Evolutionary conservation across 2,888 invertebrate genomes (phyloP).

Genomic region (Pollenia angustigena): DNA sequence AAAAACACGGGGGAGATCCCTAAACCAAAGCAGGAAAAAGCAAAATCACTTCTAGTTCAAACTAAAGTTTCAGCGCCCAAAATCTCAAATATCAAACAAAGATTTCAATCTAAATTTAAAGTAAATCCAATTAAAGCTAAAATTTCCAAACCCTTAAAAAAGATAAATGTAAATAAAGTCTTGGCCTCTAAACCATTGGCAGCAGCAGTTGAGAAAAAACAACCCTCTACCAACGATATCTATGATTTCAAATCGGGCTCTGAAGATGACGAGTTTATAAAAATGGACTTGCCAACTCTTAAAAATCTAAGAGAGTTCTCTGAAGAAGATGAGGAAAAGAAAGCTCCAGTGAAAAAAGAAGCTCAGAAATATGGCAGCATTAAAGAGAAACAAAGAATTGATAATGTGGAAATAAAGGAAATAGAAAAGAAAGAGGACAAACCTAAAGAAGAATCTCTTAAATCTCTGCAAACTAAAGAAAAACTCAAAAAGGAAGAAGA

Average conservation of each 20-base stretch:
- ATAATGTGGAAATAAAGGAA: background rate
- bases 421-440: background rate
- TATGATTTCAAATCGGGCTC: conserved; percentile 84
- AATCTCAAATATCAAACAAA: conserved; percentile 72
- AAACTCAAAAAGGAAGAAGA: conserved; percentile 43
- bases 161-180: conserved; percentile 62
- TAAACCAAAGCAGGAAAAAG: conserved; percentile 1
- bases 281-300: conserved; percentile 82
- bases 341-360: conserved; percentile 28
- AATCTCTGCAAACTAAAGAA: conserved; percentile 35
- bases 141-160: conserved; percentile 57
- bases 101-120: conserved; percentile 73
- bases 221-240: conserved; percentile 75
- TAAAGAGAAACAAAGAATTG: conserved; percentile 43
- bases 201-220: conserved; percentile 35
- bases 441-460: conserved; percentile 39
- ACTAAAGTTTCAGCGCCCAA: conserved; percentile 18
- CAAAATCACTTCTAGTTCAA: background rate
- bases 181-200: conserved; percentile 44
- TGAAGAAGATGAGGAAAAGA: conserved; percentile 79
- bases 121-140: conserved; percentile 67
- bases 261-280: conserved; percentile 83
- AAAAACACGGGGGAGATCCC: background rate
- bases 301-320: conserved; percentile 82
- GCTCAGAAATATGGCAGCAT: conserved; percentile 28